These are phyloP conservation scores for Ammodramus savannarum DNA, from an alignment of 2,113 vertebrate genomes.

Conservation along the genomic window DNA sequence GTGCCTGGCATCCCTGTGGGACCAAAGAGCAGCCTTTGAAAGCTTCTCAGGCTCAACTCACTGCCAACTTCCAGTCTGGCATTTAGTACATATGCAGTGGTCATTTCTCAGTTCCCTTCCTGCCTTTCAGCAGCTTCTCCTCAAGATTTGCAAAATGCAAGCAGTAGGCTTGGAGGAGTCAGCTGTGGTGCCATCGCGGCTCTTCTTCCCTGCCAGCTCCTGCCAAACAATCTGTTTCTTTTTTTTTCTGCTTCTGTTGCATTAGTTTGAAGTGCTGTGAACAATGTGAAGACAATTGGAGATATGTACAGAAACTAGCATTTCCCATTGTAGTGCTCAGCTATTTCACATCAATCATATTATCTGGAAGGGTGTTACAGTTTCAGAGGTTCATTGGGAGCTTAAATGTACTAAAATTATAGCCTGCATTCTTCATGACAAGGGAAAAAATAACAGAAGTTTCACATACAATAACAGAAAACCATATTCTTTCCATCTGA, in stretches of 20 bases:
- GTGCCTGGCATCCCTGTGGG: neutral
- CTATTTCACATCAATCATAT: neutral
- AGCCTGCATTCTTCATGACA: neutral
- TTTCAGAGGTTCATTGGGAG: neutral
- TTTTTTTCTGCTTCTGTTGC: neutral
- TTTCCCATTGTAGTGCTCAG: neutral
- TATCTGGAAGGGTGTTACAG: neutral
- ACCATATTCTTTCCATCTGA: neutral
- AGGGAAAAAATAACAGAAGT: neutral
- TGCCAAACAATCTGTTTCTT: neutral
- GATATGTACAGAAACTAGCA: neutral
- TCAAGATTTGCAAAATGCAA: neutral
- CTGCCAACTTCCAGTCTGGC: neutral
- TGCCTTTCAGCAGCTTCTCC: neutral
- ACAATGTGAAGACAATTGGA: neutral
- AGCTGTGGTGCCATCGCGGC: neutral
- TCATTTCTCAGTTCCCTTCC: neutral
- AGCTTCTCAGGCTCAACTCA: neutral
- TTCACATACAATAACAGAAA: neutral
- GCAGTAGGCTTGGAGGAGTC: neutral
- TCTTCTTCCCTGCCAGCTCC: neutral
- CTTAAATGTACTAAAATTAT: neutral
- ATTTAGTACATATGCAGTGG: accelerated
- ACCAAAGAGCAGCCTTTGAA: neutral
- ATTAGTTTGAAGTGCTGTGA: neutral